Conservation (phyloP, 2,797 vertebrate genomes). For the Eupleurogrammus muticus region DNA sequence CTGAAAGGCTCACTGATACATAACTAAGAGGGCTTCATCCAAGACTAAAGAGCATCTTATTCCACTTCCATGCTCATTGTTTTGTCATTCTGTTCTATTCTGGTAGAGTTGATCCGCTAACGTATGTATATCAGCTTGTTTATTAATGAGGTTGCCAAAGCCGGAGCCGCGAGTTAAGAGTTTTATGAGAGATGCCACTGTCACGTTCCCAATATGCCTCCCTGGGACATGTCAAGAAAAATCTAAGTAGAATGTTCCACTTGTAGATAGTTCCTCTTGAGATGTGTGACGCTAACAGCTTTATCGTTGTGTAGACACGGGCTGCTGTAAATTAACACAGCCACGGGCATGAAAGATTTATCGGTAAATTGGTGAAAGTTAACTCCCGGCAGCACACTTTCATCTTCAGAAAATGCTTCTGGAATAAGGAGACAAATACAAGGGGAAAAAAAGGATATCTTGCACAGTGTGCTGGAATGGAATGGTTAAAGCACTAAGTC, state of each 20-base stretch:
- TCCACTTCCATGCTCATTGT: constrained; percentile 29
- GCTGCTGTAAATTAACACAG: constrained; percentile 43
- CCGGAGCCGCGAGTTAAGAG: constrained; percentile 40
- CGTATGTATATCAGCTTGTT: constrained; percentile 57
- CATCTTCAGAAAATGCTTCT: constrained; percentile 3
- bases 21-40: constrained; percentile 11
- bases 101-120: constrained; percentile 44
- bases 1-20: background rate
- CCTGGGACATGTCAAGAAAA: constrained; percentile 44
- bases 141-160: constrained; percentile 60
- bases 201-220: constrained; percentile 47
- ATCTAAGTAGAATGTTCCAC: constrained; percentile 49
- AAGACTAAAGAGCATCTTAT: constrained; percentile 4
- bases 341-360: constrained; percentile 24
- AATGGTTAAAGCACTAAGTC: constrained; percentile 59
- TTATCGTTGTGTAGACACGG: constrained; percentile 46
- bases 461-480: constrained; percentile 32
- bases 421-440: constrained; percentile 26
- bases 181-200: constrained; percentile 50
- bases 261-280: constrained; percentile 49
- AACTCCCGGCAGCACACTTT: background rate
- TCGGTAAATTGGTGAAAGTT: constrained; percentile 10
- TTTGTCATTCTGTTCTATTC: constrained; percentile 58
- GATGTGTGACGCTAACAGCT: constrained; percentile 36
- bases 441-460: constrained; percentile 40